phyloP scores from a whole-genome alignment of 2,113 vertebrate genomes.

The Triplophysa siluroides region DNA sequence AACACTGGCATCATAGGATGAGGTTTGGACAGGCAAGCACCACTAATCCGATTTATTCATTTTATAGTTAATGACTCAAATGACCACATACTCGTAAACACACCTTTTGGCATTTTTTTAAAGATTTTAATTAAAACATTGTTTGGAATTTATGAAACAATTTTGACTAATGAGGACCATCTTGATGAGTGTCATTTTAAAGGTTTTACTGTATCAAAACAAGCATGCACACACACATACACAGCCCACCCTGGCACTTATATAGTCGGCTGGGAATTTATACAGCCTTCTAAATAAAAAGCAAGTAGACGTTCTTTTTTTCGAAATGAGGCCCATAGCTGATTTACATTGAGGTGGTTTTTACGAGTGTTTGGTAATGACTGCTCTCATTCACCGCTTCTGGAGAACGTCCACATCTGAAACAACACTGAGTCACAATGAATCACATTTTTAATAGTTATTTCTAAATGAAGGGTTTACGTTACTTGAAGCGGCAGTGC shows the following conservation, averaged over 20 bases:
- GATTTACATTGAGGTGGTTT: conserved; percentile 46
- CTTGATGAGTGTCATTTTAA: neutral
- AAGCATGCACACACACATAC: neutral
- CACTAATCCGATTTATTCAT: too few relatives aligned
- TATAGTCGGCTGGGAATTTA: conserved; percentile 67
- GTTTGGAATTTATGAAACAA: conserved; percentile 15
- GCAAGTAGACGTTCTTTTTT: conserved; percentile 38
- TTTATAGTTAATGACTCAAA: too few relatives aligned
- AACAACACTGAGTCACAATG: conserved; percentile 32
- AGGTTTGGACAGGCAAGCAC: too few relatives aligned
- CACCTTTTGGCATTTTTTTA: neutral
- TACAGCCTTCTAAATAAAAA: conserved; percentile 58
- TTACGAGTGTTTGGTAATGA: conserved; percentile 50
- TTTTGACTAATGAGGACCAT: conserved; percentile 26
- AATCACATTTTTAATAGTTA: conserved; percentile 25
- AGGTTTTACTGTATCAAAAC: neutral
- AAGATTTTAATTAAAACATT: neutral
- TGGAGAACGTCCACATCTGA: conserved; percentile 26
- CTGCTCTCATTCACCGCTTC: conserved; percentile 13
- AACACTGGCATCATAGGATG: too few relatives aligned
- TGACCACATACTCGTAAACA: neutral
- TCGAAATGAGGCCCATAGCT: conserved; percentile 53
- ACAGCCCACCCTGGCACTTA: conserved; percentile 56
- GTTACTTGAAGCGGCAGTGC: conserved; percentile 22
- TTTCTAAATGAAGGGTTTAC: conserved; percentile 4